phyloP scores from a whole-genome alignment of 1,140 invertebrate species.

The Pseudachorutes palmiensis region DNA sequence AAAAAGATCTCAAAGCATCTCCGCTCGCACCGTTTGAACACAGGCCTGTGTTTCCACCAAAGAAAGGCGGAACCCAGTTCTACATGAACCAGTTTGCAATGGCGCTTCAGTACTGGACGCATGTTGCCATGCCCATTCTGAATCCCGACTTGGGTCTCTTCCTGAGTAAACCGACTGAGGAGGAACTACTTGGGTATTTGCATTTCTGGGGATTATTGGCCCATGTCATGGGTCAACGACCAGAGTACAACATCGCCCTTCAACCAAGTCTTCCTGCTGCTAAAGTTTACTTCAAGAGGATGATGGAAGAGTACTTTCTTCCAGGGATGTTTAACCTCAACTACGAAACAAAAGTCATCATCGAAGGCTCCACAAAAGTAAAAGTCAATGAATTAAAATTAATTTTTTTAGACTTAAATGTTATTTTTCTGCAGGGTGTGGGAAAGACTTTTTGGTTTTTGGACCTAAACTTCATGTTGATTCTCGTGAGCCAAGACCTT shows the following conservation, averaged over 20 bases:
- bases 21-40: neutral
- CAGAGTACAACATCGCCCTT: neutral
- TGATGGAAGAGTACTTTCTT: neutral
- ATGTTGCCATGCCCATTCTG: neutral
- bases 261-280: neutral
- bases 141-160: neutral
- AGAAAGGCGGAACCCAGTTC: neutral
- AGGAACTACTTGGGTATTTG: neutral
- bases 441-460: too few relatives aligned
- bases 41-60: neutral
- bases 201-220: neutral
- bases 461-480: too few relatives aligned
- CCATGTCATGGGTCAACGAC: neutral
- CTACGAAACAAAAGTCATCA: neutral
- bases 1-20: neutral
- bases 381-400: too few relatives aligned
- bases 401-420: too few relatives aligned
- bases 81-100: neutral
- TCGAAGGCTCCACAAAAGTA: neutral
- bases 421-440: too few relatives aligned
- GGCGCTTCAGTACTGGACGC: neutral
- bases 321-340: neutral
- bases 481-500: too few relatives aligned
- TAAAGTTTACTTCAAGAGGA: neutral
- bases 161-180: neutral